Conservation (phyloP, 2,797 vertebrate genomes). For the Acanthis flammea region DNA sequence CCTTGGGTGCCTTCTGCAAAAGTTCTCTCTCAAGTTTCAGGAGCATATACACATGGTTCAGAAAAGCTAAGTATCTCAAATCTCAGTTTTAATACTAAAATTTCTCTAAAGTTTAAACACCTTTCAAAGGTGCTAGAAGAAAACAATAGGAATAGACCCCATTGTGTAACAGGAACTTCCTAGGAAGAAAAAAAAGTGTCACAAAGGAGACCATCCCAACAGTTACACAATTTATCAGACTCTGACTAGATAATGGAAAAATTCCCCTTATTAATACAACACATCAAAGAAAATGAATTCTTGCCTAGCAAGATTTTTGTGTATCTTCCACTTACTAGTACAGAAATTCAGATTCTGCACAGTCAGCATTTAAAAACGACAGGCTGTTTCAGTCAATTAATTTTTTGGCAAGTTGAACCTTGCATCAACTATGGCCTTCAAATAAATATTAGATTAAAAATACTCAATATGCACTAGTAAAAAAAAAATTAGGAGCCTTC, state of each 20-base stretch:
- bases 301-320: neutral
- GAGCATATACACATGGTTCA: neutral
- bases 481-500: neutral
- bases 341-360: neutral
- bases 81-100: neutral
- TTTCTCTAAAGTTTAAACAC: neutral
- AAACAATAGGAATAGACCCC: neutral
- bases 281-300: neutral
- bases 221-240: neutral
- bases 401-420: neutral
- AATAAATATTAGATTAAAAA: neutral
- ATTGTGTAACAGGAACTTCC: rapidly evolving
- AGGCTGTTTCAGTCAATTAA: neutral
- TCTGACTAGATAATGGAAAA: neutral
- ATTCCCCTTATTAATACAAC: neutral
- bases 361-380: neutral
- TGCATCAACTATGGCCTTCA: neutral
- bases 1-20: neutral
- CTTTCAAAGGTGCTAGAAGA: neutral
- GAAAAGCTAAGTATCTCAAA: neutral
- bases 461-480: neutral
- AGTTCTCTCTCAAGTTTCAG: neutral
- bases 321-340: neutral
- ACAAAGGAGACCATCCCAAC: neutral
- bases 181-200: neutral